Percentiles rank a stretch among this genome's conserved stretches.
Conservation (phyloP, 2,888 invertebrate species). For the Prosopocoilus inquinatus region DNA sequence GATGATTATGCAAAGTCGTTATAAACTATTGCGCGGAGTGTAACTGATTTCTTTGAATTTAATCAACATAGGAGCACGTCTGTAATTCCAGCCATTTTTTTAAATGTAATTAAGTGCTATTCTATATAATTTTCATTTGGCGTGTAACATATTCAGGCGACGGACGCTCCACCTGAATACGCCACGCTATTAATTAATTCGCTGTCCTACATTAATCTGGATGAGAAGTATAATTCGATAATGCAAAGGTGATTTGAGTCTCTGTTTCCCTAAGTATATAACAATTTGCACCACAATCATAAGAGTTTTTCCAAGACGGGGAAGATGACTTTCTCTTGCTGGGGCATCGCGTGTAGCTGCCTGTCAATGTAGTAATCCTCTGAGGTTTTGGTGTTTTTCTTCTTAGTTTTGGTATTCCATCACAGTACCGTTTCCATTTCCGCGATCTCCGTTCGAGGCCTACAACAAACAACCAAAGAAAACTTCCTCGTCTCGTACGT, state of each 20-base stretch:
- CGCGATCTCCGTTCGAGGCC: slow-evolving; percentile 66
- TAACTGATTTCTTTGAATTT: too few relatives aligned
- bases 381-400: slow-evolving; percentile 31
- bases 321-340: slow-evolving; percentile 10
- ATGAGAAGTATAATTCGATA: slow-evolving; percentile 6
- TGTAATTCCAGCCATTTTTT: slow-evolving; percentile 18
- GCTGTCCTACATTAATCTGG: slow-evolving; percentile 23
- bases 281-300: slow-evolving; percentile 49
- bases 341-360: background rate
- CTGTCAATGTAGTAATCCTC: background rate
- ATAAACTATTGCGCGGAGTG: too few relatives aligned
- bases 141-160: background rate
- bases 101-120: slow-evolving; percentile 7
- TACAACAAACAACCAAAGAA: slow-evolving; percentile 14
- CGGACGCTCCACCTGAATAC: background rate
- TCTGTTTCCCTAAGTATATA: slow-evolving; percentile 31
- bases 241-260: background rate
- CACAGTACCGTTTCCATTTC: slow-evolving; percentile 94
- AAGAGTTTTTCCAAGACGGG: slow-evolving; percentile 41
- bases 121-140: slow-evolving; percentile 16
- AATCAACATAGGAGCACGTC: background rate
- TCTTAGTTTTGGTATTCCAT: slow-evolving; percentile 46
- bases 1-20: too few relatives aligned
- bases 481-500: background rate
- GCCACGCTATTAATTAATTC: slow-evolving; percentile 18